Evolutionary conservation across 2,888 invertebrate genomes (phyloP), one percentile per base, ranked within the genome.

Genomic region (Podotricha telesiphe): DNA sequence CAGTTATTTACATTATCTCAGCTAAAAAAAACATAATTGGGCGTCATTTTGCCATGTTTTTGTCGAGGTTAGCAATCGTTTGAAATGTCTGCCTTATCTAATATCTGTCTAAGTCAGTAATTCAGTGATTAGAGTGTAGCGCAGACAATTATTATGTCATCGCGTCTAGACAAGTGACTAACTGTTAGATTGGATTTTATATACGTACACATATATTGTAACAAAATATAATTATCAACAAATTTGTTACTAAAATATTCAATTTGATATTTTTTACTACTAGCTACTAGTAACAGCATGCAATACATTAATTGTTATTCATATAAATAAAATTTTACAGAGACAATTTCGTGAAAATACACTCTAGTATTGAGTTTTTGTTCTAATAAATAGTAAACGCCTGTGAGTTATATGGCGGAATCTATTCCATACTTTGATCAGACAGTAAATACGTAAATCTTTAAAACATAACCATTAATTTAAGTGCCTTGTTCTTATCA

Each of bases 131-230:
- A 66, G 58, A 74, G 70, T 58, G 71, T 73, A 71, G 70, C 77
- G 69, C 77, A 80, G 80, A 81, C 82, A 71, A 75, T 77, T 79
- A 82, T 84, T 85, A 84, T 83, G 83, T 84, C 85, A 84, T 82
- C 80, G 37, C 70, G 84, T 85, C 82, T 84, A 84, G 84, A 84
- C 82, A 70, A 65, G 56, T 69, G 69, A 69, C 66, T 62, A 66
- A 66, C 55, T 63, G 63, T 50, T 62, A 28, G 59, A 65, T 65
- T 69, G 56, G 10, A 48, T 55, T 65, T 66, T 59, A 58, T 55
- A 40, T 22, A 48, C 56, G 56, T 63, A 50, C 55, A 62, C 61
- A 62, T 19, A 15, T 55, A 28, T 34, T 17, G 4, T 34, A 3
- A 0, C 1, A n/a, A 55, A 34, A 34, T 6, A 6, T 28, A 22